Evolutionary conservation across 2,113 vertebrate species (phyloP).

Genomic region (Tiliqua scincoides): DNA sequence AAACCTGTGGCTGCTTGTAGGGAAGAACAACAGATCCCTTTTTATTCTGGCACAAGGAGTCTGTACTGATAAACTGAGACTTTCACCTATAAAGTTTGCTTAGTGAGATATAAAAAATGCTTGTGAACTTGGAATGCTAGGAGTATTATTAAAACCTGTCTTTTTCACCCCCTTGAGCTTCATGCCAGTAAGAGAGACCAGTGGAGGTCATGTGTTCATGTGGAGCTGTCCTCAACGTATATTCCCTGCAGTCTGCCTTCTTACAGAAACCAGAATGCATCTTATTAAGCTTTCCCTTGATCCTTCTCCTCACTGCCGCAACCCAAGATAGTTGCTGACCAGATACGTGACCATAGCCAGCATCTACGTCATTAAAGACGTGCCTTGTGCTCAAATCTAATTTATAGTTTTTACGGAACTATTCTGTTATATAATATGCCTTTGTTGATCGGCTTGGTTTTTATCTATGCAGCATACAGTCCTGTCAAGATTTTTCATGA

Average conservation of each 20-base stretch:
- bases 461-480: constrained; percentile 77
- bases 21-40: constrained; percentile 71
- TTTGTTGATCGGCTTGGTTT: constrained; percentile 76
- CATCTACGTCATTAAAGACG: constrained; percentile 71
- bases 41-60: constrained; percentile 67
- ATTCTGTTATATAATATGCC: constrained; percentile 72
- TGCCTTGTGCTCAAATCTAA: constrained; percentile 67
- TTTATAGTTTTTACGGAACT: constrained; percentile 59
- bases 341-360: constrained; percentile 49
- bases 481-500: constrained; percentile 70
- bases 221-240: constrained; percentile 35
- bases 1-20: no score
- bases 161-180: constrained; percentile 33
- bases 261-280: constrained; percentile 50
- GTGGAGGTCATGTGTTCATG: neutral
- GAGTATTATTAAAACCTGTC: neutral
- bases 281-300: constrained; percentile 15
- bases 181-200: constrained; percentile 24
- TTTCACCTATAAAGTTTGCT: constrained; percentile 75
- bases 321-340: constrained; percentile 45
- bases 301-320: constrained; percentile 22
- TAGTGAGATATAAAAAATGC: constrained; percentile 72
- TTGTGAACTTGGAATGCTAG: constrained; percentile 41
- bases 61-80: constrained; percentile 76
- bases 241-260: constrained; percentile 56